Evolutionary conservation across 2,113 vertebrate genomes (phyloP), one percentile per base, ranked within the genome.

Genomic region (Ptyas mucosa): DNA sequence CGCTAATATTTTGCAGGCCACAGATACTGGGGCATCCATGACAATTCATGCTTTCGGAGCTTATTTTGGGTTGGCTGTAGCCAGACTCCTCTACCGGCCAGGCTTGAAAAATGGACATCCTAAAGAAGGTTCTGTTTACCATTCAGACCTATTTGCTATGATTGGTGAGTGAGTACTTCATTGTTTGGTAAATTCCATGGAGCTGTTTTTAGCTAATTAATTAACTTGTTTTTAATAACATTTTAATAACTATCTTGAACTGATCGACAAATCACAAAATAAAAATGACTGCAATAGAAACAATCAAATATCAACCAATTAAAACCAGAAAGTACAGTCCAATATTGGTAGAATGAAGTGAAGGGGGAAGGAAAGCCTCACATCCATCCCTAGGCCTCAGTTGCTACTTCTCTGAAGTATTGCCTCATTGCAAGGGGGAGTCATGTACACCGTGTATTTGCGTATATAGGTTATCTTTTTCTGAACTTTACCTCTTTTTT

Each of bases 71-170:
- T 96, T 99, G 96, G 98, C 98, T 0, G 98, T 97, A 87, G 96
- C 99, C 4, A 96, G 98, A 0, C 24, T 99, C 49, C 97, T 99
- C 53, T 99, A 99, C 94, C 97, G 98, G 2, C 97, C 99, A 1
- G 96, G 96, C 18, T 96, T 99, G 92, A 97, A 94, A 91, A 96
- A 96, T 0, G 97, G 98, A 10, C 99, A 99, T 58, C 95, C 98
- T 1, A 99, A 99, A 0, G 97, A 99, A 0, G 98, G 98, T 91
- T 99, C 99, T 11, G 97, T 97, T 29, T 99, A 99, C 92, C 98
- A 99, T 91, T 99, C 99, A 0, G 99, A 99, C 87, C 0, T 99
- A 87, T 99, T 99, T 95, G 99, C 99, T 23, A 99, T 99, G 99
- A 99, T 99, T 49, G 99, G 99, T 99, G 97, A 97, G 98, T 96